Base-by-base conservation (phyloP, 2,888 invertebrate genomes). In the Leistus spinibarbis region DNA sequence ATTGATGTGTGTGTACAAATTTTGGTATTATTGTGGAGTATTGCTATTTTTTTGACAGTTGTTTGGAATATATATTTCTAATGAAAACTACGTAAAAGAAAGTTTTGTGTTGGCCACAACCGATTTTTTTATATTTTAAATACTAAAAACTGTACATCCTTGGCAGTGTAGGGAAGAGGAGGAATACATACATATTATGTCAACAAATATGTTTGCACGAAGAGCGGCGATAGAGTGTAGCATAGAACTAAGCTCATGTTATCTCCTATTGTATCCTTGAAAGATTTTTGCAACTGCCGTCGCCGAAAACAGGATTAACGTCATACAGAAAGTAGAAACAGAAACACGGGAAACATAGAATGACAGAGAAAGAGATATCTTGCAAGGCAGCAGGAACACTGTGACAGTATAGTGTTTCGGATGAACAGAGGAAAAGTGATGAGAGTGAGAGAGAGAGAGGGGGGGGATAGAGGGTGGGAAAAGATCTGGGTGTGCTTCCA, bases 401-500 rank as follows among this genome's bases (percentile, higher is more conserved):
- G 60, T 56, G 56, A 10, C n/a, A 19, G 7, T n/a, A 7, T 10
- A 60, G 60, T 22, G 10, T 60, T 16, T 22, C 2, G 19, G 17
- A 20, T 16, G 57, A 57, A 17, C 7, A 20, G 17, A 20, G 17
- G 17, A 10, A 20, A 13, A 57, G 57, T 2, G 57, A n/a, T n/a
- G n/a, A n/a, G n/a, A n/a, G n/a, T n/a, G n/a, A n/a, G n/a, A n/a
- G n/a, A n/a, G n/a, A n/a, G 19, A 1, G 60, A 10, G 13, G 60
- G 60, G 1, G 60, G 60, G 0, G 17, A 16, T 13, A 10, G 60
- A 19, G 17, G 5, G 60, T 7, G 60, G 22, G 22, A 22, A 60
- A 60, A 22, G 60, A 60, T 60, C 60, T 22, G 60, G 19, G 60
- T 19, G 17, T 60, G 60, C 60, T 19, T 60, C 60, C 67, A 71